Percentiles rank a stretch among this genome's conserved stretches.
Evolutionary conservation across 2,797 vertebrate genomes (phyloP).

Genomic region (Ataeniobius toweri): DNA sequence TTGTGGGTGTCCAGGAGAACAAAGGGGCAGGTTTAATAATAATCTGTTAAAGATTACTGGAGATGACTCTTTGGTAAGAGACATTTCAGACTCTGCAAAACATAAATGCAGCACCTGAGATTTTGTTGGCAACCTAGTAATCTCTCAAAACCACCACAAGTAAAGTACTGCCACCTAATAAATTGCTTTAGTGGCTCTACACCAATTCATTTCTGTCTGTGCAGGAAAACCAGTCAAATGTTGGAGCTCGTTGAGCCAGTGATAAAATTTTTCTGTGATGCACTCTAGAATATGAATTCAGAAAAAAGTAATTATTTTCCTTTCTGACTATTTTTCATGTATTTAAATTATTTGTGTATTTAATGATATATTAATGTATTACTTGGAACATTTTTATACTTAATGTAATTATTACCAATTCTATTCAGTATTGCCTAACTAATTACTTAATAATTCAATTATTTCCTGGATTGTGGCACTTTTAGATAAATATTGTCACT

Average conservation of each 20-base stretch:
- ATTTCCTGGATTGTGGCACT: slow-evolving; percentile 1
- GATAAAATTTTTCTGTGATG: too few species aligned
- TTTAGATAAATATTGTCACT: neutral
- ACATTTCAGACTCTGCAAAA: neutral
- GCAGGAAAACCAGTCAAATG: too few species aligned
- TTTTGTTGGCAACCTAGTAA: neutral
- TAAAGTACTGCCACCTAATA: neutral
- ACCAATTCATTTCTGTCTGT: neutral
- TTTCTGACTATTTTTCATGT: too few species aligned
- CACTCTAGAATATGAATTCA: too few species aligned
- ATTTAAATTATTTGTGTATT: too few species aligned
- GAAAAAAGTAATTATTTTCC: too few species aligned
- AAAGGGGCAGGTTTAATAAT: neutral
- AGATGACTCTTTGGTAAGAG: too few species aligned
- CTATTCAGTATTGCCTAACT: neutral
- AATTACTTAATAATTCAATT: neutral
- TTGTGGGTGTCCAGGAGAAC: neutral
- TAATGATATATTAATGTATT: neutral
- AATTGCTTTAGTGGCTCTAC: neutral
- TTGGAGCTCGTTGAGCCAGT: too few species aligned
- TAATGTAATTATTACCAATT: too few species aligned
- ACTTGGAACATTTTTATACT: too few species aligned
- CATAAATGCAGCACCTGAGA: neutral
- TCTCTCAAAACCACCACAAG: neutral
- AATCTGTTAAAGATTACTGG: neutral